phyloP scores from a whole-genome alignment of 2,113 vertebrate species.

The Poeciliopsis retropinna region DNA sequence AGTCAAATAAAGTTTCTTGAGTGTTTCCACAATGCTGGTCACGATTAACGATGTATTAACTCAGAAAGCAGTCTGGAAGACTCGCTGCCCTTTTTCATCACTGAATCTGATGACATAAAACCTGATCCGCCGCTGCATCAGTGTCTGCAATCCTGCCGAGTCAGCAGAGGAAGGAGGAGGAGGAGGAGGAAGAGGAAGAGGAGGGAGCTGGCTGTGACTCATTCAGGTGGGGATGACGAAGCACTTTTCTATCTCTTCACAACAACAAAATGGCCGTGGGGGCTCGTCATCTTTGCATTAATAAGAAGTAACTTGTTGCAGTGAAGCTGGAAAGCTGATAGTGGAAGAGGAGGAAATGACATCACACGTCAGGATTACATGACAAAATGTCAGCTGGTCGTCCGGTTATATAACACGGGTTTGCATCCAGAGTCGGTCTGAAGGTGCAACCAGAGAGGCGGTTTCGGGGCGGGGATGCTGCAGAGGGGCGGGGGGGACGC shows the following conservation, averaged over 20 bases:
- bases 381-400: constrained; percentile 17
- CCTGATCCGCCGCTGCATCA: not conserved
- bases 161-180: constrained; percentile 24
- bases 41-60: constrained; percentile 21
- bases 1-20: too few species aligned
- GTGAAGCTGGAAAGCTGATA: not conserved
- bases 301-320: not conserved
- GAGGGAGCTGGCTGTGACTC: constrained; percentile 34
- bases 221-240: constrained; percentile 62
- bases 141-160: constrained; percentile 34
- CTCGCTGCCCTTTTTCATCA: not conserved
- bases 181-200: constrained; percentile 3
- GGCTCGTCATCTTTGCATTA: constrained; percentile 18
- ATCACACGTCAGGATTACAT: constrained; percentile 17
- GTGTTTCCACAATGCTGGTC: constrained; percentile 49
- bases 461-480: constrained; percentile 57
- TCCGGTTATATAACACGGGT: constrained; percentile 47
- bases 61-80: not conserved
- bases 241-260: constrained; percentile 43
- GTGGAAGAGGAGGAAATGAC: not conserved
- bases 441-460: constrained; percentile 52
- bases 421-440: constrained; percentile 34
- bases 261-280: constrained; percentile 25
- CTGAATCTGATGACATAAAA: not conserved
- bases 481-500: constrained; percentile 67